phyloP scores from a whole-genome alignment of 2,888 invertebrate genomes.

The Drosophila affinis region DNA sequence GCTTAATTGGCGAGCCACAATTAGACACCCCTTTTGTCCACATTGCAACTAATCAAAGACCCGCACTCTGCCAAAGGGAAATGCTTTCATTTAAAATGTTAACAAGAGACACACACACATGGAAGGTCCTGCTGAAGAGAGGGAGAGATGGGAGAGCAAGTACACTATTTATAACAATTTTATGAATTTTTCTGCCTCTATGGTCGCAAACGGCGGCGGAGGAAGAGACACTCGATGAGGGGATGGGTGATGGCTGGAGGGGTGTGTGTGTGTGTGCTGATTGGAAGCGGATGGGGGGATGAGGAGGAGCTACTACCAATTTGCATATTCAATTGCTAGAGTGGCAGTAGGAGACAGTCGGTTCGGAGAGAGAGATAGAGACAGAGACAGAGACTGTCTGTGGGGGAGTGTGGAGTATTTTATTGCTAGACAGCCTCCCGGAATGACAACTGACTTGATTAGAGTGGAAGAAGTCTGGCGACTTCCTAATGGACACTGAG shows the following conservation, averaged over 20 bases:
- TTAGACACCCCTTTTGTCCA: neutral
- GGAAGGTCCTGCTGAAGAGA: slow-evolving; percentile 12
- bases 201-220: slow-evolving; percentile 19
- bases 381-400: slow-evolving; percentile 1
- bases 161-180: slow-evolving; percentile 67
- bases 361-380: too few species aligned
- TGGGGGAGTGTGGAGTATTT: slow-evolving; percentile 1
- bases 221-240: neutral
- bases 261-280: neutral
- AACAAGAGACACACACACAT: slow-evolving; percentile 52
- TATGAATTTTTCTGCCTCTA: slow-evolving; percentile 63
- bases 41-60: neutral
- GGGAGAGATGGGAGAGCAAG: neutral
- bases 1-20: neutral
- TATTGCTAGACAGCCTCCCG: slow-evolving; percentile 9
- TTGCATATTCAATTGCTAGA: slow-evolving; percentile 72
- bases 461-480: slow-evolving; percentile 31
- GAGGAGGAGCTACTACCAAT: slow-evolving; percentile 47
- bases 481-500: slow-evolving; percentile 1
- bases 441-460: slow-evolving; percentile 65
- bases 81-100: slow-evolving; percentile 57
- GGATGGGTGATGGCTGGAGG: neutral
- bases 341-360: slow-evolving; percentile 17
- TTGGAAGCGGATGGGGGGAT: neutral
- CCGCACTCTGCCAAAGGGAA: neutral